A percentile compares a stretch with the other conserved stretches of the same genome.
Conservation (phyloP, 2,797 vertebrate genomes). For the Chrosomus eos region DNA sequence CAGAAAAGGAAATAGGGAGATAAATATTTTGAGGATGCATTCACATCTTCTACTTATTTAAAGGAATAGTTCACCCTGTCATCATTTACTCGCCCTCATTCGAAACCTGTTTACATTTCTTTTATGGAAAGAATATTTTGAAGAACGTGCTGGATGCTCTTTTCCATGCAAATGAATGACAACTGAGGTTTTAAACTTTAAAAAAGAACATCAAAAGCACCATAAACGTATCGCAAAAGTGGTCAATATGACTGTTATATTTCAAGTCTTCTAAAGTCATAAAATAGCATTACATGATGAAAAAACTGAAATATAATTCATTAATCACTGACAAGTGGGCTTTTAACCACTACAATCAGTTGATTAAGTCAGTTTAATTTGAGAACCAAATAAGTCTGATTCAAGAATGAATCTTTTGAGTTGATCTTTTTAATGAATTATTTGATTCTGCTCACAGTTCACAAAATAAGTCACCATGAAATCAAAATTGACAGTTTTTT, state of each 20-base stretch:
- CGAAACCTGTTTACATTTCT: background rate
- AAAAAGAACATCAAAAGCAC: background rate
- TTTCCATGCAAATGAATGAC: background rate
- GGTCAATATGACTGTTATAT: background rate
- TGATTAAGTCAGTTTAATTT: background rate
- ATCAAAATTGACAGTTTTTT: background rate
- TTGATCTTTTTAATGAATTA: background rate
- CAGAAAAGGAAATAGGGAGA: constrained; percentile 40
- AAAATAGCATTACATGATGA: background rate
- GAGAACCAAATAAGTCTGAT: background rate
- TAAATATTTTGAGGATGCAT: constrained; percentile 51
- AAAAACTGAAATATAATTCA: background rate
- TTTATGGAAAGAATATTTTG: background rate
- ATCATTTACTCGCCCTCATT: background rate
- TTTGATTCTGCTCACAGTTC: background rate
- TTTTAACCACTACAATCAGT: background rate
- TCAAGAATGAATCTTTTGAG: background rate
- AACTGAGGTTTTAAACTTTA: background rate
- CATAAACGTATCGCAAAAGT: background rate
- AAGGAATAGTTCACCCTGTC: background rate
- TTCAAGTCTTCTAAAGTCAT: constrained; percentile 1
- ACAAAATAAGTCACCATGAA: background rate
- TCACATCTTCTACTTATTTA: constrained; percentile 1
- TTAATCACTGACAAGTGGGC: background rate
- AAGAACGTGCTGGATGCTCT: background rate